Evolutionary conservation across 2,113 vertebrate species (phyloP), one percentile per base, ranked within the genome.

Genomic region (Balaeniceps rex): DNA sequence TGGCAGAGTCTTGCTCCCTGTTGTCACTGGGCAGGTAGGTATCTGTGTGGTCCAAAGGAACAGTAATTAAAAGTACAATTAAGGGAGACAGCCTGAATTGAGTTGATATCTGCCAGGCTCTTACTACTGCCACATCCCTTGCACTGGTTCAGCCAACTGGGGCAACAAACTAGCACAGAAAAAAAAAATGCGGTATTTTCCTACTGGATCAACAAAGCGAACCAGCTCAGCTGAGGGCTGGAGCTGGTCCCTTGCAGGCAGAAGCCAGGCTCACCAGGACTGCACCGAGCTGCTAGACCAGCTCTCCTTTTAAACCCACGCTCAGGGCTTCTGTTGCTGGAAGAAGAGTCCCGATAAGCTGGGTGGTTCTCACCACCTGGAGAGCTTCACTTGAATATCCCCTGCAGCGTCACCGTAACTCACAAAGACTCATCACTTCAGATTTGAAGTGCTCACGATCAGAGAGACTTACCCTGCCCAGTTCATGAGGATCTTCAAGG

Each of bases 361-460:
- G 5, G 13, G 28, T n/a, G 57, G 70, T 58, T 38, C 65, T 79
- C 31, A 5, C 16, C 19, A 49, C 55, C 13, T 25, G 28, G 44
- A 46, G 34, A 63, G 28, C 47, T 47, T 24, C 0, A 1, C 47
- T 15, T 12, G 52, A 33, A 0, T 9, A 7, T 19, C 14, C 21
- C 31, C 63, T 14, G 51, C 9, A 3, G 33, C n/a, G 26, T 54
- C 6, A 4, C 26, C 1, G 0, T 8, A 57, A 40, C 16, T 38
- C 57, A 2, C 18, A 34, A 22, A 52, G 13, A 18, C 25, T 33
- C 33, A 4, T 1, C 10, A 4, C 42, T 47, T 36, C 25, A 10
- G 21, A 10, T 24, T 21, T 38, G 3, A 54, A 61, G 38, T 3
- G 19, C 42, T 66, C 12, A 3, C 1, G 0, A 14, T 17, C 26